Evolutionary conservation across 2,888 invertebrate genomes (phyloP).

Genomic region (Diloba caeruleocephala): DNA sequence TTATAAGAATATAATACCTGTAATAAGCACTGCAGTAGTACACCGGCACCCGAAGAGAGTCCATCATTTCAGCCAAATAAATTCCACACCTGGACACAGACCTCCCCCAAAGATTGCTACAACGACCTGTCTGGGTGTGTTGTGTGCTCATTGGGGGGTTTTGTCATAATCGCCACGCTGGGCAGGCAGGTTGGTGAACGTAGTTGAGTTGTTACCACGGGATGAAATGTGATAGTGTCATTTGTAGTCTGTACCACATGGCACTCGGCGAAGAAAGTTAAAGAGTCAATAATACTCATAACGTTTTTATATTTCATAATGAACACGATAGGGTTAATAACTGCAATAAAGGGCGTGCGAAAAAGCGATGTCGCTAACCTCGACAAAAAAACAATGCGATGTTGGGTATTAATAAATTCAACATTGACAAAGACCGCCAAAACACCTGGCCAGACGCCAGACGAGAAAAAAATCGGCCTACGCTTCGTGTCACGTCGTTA

Average conservation of each 20-base stretch:
- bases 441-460: constrained; percentile 83
- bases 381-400: constrained; percentile 76
- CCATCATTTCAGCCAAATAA: no score
- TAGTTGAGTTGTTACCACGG: no score
- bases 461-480: constrained; percentile 76
- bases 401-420: constrained; percentile 85
- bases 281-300: constrained; percentile 17
- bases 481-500: constrained; percentile 63
- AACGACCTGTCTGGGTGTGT: no score
- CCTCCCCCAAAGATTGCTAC: no score
- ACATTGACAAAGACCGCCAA: constrained; percentile 89
- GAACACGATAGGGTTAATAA: constrained; percentile 26
- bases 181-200: no score
- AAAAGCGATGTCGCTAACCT: constrained; percentile 71
- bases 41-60: no score
- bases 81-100: no score
- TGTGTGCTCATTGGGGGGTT: no score
- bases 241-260: no score
- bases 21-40: constrained; percentile 1
- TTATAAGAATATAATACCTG: constrained; percentile 14
- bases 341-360: constrained; percentile 33
- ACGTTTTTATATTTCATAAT: constrained; percentile 25
- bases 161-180: no score
- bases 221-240: no score
- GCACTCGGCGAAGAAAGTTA: constrained; percentile 19